These are phyloP conservation scores for Orthosia gothica DNA, from an alignment of 2,888 invertebrate species.

Conservation along the genomic window DNA sequence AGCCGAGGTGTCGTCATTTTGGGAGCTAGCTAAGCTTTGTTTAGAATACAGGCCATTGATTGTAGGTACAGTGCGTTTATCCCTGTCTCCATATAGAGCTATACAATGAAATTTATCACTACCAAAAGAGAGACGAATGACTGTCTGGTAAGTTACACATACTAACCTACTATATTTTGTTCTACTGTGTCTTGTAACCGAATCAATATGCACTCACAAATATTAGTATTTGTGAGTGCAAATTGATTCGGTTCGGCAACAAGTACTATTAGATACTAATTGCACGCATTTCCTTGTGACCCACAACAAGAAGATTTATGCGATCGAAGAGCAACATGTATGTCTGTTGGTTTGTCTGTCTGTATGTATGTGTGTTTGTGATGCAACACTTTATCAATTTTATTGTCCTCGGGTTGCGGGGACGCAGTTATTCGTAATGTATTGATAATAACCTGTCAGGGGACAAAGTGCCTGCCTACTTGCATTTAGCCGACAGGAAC, in stretches of 20 bases:
- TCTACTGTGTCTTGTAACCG: neutral
- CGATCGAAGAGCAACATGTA: slow-evolving; percentile 50
- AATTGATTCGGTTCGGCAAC: too few species aligned
- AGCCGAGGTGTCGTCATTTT: neutral
- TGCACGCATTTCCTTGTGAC: slow-evolving; percentile 43
- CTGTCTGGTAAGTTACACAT: neutral
- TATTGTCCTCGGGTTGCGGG: slow-evolving; percentile 35
- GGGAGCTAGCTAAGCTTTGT: too few species aligned
- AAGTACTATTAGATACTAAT: slow-evolving; percentile 28
- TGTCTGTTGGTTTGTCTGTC: slow-evolving; percentile 1
- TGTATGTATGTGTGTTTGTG: slow-evolving; percentile 19
- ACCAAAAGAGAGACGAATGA: neutral
- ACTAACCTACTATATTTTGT: neutral
- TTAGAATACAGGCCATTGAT: too few species aligned
- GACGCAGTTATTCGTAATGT: slow-evolving; percentile 47
- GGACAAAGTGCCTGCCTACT: slow-evolving; percentile 20
- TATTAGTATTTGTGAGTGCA: too few species aligned
- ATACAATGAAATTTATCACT: neutral
- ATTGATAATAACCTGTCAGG: slow-evolving; percentile 52
- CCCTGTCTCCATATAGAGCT: too few species aligned
- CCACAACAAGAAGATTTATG: slow-evolving; percentile 61
- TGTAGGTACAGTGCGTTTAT: too few species aligned
- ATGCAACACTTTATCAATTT: slow-evolving; percentile 54
- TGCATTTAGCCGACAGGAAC: slow-evolving; percentile 14
- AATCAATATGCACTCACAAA: slow-evolving; percentile 8